Conservation (phyloP, 1,140 invertebrate genomes). For the Eubasilissa regina region DNA sequence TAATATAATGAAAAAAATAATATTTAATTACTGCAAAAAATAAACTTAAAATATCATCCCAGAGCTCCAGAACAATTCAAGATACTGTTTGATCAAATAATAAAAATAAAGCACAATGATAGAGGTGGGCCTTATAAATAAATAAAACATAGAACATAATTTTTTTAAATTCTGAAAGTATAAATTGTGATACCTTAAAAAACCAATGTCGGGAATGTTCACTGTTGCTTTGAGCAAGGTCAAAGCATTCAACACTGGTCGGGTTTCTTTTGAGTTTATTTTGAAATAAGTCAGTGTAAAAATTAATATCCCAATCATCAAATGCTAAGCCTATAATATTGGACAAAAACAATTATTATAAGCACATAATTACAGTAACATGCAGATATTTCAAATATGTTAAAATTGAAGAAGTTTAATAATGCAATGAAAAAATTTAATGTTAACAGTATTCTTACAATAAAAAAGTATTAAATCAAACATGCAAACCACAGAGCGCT, state of each 20-base stretch:
- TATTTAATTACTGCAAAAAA: background rate
- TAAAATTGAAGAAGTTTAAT: too few relatives aligned
- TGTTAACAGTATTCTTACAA: too few relatives aligned
- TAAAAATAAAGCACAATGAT: too few relatives aligned
- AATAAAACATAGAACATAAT: too few relatives aligned
- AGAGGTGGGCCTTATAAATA: too few relatives aligned
- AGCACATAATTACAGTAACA: slow-evolving; percentile 41
- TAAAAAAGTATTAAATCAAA: too few relatives aligned
- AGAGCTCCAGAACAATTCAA: background rate
- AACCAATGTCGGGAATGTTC: slow-evolving; percentile 96
- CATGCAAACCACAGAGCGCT: too few relatives aligned
- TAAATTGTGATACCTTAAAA: slow-evolving; percentile 75
- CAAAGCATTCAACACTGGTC: slow-evolving; percentile 97
- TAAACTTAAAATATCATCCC: slow-evolving; percentile 16
- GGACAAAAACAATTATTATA: slow-evolving; percentile 47
- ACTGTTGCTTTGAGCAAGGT: slow-evolving; percentile 98
- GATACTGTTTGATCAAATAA: too few relatives aligned
- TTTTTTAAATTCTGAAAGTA: background rate
- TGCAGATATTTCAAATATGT: too few relatives aligned
- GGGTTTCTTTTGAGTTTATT: slow-evolving; percentile 92
- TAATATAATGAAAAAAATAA: slow-evolving; percentile 65
- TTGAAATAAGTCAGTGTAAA: slow-evolving; percentile 87
- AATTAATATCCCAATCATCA: slow-evolving; percentile 90
- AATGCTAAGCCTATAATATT: slow-evolving; percentile 85
- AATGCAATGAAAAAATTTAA: too few relatives aligned